Evolutionary conservation across 2,113 vertebrate species (phyloP), one percentile per base, ranked within the genome.

Genomic region (Ammodytes marinus): DNA sequence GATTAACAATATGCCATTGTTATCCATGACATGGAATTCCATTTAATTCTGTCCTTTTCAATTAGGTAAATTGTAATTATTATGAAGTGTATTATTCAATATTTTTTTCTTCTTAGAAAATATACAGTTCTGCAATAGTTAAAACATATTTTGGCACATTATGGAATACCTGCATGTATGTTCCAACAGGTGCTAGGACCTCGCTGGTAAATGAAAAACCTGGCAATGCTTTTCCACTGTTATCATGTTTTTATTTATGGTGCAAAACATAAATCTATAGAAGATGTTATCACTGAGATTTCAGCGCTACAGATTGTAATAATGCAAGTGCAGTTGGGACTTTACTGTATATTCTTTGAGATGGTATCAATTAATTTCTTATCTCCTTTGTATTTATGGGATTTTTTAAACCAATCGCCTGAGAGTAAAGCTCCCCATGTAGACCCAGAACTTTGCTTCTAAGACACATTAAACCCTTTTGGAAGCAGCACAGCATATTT

Each of bases 401-500:
- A 42, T 50, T 39, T 66, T 84, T 77, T 60, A 65, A 64, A 67
- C 7, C 11, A 12, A 14, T 55, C 10, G 6, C 37, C 45, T 53
- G n/a, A 70, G 66, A 65, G 43, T 49, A 27, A 74, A 86, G 42
- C 79, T 50, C 52, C 61, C 14, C 71, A 79, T 69, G 49, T 43
- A 58, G 64, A 47, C 50, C 46, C 47, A 73, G 59, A 74, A 3
- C 57, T 85, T 79, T 81, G 15, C 39, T 54, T 85, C 40, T 69
- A 63, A 87, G 81, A 77, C 69, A 52, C 67, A 82, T 79, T 69
- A 71, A 74, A 80, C 71, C 35, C 39, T 82, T 45, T 74, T 73
- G 61, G 88, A 83, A 68, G 74, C 69, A n/a, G 50, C 47, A 53
- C 74, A 68, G 69, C 81, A 88, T 76, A 17, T 81, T 73, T 73